These are phyloP conservation scores for Protobothrops flavoviridis DNA, from an alignment of 2,113 vertebrate genomes.

Conservation along the genomic window DNA sequence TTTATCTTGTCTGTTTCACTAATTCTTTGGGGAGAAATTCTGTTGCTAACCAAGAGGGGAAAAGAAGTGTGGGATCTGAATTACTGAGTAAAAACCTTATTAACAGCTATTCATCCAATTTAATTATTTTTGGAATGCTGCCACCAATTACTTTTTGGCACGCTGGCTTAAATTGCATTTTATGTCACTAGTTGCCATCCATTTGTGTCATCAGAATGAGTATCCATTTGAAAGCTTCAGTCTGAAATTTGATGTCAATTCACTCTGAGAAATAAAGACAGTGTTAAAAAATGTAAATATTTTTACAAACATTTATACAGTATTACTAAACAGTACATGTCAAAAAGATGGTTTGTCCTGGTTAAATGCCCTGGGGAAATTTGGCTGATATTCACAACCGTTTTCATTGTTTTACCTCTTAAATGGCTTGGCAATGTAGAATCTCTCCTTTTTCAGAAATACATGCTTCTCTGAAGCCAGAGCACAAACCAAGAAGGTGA, in stretches of 20 bases:
- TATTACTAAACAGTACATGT: background rate
- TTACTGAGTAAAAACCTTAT: constrained; percentile 65
- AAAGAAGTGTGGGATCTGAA: constrained; percentile 11
- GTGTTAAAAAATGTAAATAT: background rate
- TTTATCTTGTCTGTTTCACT: constrained; percentile 66
- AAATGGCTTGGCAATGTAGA: background rate
- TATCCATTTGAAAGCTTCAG: constrained; percentile 52
- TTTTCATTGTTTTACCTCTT: background rate
- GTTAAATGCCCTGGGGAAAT: background rate
- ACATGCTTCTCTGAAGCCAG: background rate
- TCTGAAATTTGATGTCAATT: constrained; percentile 28
- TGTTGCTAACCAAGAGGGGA: constrained; percentile 51
- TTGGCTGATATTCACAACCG: fast-evolving
- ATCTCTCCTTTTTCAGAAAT: background rate
- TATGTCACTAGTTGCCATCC: constrained; percentile 47
- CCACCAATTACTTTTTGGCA: constrained; percentile 60
- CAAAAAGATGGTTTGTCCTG: background rate
- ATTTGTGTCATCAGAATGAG: constrained; percentile 38
- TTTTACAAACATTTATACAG: background rate
- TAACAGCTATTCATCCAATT: constrained; percentile 64
- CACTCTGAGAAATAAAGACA: constrained; percentile 1
- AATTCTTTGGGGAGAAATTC: constrained; percentile 58
- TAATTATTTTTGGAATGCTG: constrained; percentile 68
- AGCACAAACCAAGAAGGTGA: background rate
- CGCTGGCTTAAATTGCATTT: constrained; percentile 53